A percentile compares a stretch with the other conserved stretches of the same genome.
phyloP scores from a whole-genome alignment of 2,797 vertebrate genomes.

The Rhinoraja longicauda region DNA sequence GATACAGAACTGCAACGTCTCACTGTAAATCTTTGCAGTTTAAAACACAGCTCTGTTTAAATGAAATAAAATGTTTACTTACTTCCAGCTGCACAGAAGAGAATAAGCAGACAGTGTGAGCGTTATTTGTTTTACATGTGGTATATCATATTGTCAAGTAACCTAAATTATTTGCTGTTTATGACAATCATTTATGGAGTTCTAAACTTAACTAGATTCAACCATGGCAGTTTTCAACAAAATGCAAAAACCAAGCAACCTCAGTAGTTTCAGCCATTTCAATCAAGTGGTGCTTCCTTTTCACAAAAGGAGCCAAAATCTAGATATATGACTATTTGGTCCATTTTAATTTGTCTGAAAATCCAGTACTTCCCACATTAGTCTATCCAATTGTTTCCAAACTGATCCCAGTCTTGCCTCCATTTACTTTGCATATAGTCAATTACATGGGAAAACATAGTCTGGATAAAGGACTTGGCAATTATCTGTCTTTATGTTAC shows the following conservation, averaged over 20 bases:
- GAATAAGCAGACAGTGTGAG: not conserved
- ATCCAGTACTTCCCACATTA: not conserved
- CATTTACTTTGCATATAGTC: not conserved
- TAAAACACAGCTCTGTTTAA: conserved; percentile 25
- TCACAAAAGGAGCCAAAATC: not conserved
- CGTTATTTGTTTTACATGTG: conserved; percentile 23
- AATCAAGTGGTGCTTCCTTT: not conserved
- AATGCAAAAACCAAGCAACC: not conserved
- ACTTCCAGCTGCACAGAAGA: conserved; percentile 20
- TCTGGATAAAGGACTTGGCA: not conserved
- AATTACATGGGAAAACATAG: not conserved
- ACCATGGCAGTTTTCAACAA: not conserved
- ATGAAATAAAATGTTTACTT: conserved; percentile 35
- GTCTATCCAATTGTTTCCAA: not conserved
- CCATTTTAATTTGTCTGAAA: not conserved
- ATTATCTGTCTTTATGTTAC: not conserved
- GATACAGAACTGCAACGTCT: not conserved
- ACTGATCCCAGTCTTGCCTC: not conserved
- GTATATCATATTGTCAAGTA: conserved; percentile 16
- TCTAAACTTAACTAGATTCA: not conserved
- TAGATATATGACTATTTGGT: not conserved
- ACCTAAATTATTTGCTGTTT: conserved; percentile 4
- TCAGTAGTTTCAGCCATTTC: not conserved
- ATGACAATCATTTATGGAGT: conserved; percentile 9
- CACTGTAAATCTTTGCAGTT: not conserved